Evolutionary conservation across 2,113 vertebrate species (phyloP).

Genomic region (Callospermophilus lateralis): DNA sequence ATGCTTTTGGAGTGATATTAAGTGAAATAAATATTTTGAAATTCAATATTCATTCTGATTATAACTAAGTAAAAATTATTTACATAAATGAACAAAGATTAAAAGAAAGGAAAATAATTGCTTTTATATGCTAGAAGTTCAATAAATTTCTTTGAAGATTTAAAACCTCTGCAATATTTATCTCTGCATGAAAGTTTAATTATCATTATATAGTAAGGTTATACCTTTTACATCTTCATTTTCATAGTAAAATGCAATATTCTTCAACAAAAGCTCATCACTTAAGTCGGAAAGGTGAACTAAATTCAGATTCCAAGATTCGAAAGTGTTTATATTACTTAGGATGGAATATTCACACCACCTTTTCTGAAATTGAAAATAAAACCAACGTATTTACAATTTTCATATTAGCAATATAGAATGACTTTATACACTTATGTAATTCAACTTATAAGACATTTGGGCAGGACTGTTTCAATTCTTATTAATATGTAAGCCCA

Average conservation of each 20-base stretch:
- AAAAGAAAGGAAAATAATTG: neutral
- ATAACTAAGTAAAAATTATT: constrained; percentile 15
- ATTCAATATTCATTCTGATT: neutral
- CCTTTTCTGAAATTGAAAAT: constrained; percentile 78
- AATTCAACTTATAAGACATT: neutral
- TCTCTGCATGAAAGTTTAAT: neutral
- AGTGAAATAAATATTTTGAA: constrained; percentile 22
- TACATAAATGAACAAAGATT: neutral
- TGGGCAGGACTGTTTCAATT: fast-evolving
- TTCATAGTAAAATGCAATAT: constrained; percentile 85
- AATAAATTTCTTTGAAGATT: constrained; percentile 15
- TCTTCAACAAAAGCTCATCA: constrained; percentile 84
- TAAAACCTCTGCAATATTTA: neutral
- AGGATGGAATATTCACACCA: constrained; percentile 80
- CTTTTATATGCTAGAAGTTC: neutral
- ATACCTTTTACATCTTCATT: constrained; percentile 81
- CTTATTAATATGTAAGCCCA: neutral
- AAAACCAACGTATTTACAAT: constrained; percentile 40
- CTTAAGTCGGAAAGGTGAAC: constrained; percentile 82
- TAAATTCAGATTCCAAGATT: constrained; percentile 76
- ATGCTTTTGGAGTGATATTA: neutral
- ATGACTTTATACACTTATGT: neutral
- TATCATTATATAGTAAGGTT: neutral
- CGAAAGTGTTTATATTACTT: constrained; percentile 32
- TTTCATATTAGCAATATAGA: neutral